Evolutionary conservation across 2,888 invertebrate genomes (phyloP).

Genomic region (Campoplex nolae): DNA sequence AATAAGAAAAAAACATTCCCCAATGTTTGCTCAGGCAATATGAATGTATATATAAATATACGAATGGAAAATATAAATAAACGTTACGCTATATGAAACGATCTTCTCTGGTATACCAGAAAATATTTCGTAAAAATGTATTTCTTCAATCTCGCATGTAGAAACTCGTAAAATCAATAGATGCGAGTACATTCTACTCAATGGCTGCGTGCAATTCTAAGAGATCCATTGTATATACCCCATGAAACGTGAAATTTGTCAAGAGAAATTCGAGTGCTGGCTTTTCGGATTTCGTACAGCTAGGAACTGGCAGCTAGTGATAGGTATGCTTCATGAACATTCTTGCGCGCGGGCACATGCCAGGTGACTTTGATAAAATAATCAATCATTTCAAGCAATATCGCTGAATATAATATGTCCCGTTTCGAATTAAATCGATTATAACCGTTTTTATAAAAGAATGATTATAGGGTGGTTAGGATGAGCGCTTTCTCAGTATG

Average conservation of each 20-base stretch:
- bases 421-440: not conserved
- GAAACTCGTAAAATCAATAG: conserved; percentile 35
- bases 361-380: not conserved
- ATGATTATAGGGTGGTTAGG: not conserved
- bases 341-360: not conserved
- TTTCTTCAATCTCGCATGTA: conserved; percentile 25
- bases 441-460: not conserved
- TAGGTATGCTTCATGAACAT: conserved; percentile 2
- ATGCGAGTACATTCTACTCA: conserved; percentile 10
- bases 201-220: conserved; percentile 25
- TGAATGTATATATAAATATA: not conserved
- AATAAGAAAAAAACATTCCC: conserved; percentile 26
- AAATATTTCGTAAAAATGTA: conserved; percentile 23
- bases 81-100: not conserved
- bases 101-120: not conserved
- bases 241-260: conserved; percentile 46
- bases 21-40: conserved; percentile 25
- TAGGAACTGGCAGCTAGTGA: not conserved
- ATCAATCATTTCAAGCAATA: not conserved
- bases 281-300: conserved; percentile 39
- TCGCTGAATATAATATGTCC: not conserved
- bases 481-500: not conserved
- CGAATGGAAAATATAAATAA: not conserved
- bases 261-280: conserved; percentile 21
- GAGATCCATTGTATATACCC: conserved; percentile 19